A percentile compares a stretch with the other conserved stretches of the same genome.
Evolutionary conservation across 2,888 invertebrate genomes (phyloP).

Genomic region (Andricus curvator): DNA sequence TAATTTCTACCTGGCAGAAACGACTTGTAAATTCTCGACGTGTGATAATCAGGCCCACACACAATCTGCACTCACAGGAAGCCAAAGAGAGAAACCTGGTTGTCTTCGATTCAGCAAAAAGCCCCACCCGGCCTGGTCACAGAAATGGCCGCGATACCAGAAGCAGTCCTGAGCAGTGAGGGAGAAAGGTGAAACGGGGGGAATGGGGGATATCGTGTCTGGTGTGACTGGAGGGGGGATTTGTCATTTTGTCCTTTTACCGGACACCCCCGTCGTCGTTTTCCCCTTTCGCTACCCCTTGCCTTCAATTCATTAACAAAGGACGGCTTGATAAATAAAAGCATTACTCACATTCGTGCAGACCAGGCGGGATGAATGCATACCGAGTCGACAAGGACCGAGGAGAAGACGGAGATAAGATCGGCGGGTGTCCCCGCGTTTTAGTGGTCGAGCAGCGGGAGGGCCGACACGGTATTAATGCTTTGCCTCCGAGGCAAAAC

Average conservation of each 20-base stretch:
- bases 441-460: slow-evolving; percentile 67
- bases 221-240: not conserved
- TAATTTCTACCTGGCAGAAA: not conserved
- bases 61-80: slow-evolving; percentile 3
- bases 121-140: not conserved
- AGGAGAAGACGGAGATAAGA: slow-evolving; percentile 76
- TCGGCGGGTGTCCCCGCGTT: slow-evolving; percentile 78
- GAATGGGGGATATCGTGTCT: not conserved
- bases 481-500: slow-evolving; percentile 74
- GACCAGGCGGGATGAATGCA: slow-evolving; percentile 74
- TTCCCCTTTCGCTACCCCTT: slow-evolving; percentile 52
- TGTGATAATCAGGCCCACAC: slow-evolving; percentile 20
- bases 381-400: slow-evolving; percentile 75
- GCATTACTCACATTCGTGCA: slow-evolving; percentile 76
- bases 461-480: slow-evolving; percentile 65
- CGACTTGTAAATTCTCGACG: slow-evolving; percentile 6
- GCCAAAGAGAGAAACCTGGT: slow-evolving; percentile 3
- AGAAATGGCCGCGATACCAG: slow-evolving; percentile 13
- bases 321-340: slow-evolving; percentile 77
- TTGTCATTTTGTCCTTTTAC: slow-evolving; percentile 43
- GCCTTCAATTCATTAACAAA: slow-evolving; percentile 75
- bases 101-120: slow-evolving; percentile 11
- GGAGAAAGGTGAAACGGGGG: not conserved
- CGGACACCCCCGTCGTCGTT: slow-evolving; percentile 51
- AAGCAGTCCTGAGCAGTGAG: not conserved